Conservation (phyloP, 2,888 invertebrate species). For the Lasioglossum morio region DNA sequence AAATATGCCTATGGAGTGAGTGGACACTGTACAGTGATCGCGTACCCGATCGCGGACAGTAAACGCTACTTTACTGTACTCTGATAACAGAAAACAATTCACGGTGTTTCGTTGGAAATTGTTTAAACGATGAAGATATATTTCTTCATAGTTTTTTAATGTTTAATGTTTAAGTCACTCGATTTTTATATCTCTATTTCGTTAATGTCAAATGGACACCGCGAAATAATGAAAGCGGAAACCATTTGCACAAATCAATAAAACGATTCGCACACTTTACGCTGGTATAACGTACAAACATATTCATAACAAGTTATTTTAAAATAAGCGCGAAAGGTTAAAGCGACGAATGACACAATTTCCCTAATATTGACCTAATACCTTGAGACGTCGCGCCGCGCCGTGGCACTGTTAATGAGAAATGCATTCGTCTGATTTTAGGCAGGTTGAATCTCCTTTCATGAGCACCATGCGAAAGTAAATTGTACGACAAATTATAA, state of each 20-base stretch:
- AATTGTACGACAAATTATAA: neutral
- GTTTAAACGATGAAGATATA: neutral
- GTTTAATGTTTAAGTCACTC: neutral
- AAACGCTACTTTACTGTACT: no score
- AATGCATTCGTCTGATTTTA: no score
- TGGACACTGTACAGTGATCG: no score
- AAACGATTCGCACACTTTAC: neutral
- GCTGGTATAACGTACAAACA: neutral
- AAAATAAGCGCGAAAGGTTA: no score
- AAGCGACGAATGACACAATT: no score
- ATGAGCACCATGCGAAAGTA: no score
- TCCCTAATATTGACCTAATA: no score
- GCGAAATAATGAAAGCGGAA: neutral
- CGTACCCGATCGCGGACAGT: no score
- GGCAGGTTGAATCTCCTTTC: no score
- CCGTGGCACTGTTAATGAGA: no score
- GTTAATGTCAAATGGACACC: neutral
- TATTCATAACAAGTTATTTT: neutral
- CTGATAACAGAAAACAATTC: neutral
- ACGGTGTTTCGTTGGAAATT: neutral
- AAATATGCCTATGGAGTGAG: no score
- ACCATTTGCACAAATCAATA: neutral
- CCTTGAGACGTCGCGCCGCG: no score
- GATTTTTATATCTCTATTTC: neutral
- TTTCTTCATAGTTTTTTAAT: neutral